Evolutionary conservation across 2,888 invertebrate species (phyloP), one percentile per base, ranked within the genome.

Genomic region (Cataglyphis albicans): DNA sequence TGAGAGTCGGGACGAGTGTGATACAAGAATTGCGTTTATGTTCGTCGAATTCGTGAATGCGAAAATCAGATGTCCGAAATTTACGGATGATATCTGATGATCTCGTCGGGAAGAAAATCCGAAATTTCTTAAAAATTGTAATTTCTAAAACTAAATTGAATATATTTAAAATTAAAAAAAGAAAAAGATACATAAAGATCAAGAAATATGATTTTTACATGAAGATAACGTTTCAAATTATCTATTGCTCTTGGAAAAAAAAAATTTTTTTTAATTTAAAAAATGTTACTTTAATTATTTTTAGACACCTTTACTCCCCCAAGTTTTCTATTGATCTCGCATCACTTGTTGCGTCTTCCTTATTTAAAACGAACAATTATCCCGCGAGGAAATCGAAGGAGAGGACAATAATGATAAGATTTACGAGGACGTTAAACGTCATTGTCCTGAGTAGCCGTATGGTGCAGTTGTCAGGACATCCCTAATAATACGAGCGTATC

Each of bases 401-500:
- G 35, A 25, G 12, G 6, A 21, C 12, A n/a, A 9, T 21, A 9
- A 1, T 32, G 32, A 70, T 70, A 41, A 41, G 70, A 80, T 80
- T 70, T 48, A 80, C 18, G 57, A 32, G 57, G 21, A 4, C 15
- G 18, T 59, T 68, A 68, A 78, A 59, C 35, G 44, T 78, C 44
- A 7, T 44, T 35, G 44, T 32, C 21, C 32, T 44, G 57, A 70
- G 70, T 35, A 25, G 12, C n/a, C 59, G 35, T 59, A 32, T 57
- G n/a, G 15, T 25, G 12, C 76, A 35, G 29, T 64, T 48, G 52
- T 63, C 29, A 63, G 52, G 48, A 73, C 80, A 35, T 81, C 41
- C n/a, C 81, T 81, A 73, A 81, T 81, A 81, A 81, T 64, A 63
- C 63, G 52, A 78, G 52, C 61, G 48, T 41, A 80, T 72, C 41